Evolutionary conservation across 2,113 vertebrate genomes (phyloP), one percentile per base, ranked within the genome.

Genomic region (Candoia aspera): DNA sequence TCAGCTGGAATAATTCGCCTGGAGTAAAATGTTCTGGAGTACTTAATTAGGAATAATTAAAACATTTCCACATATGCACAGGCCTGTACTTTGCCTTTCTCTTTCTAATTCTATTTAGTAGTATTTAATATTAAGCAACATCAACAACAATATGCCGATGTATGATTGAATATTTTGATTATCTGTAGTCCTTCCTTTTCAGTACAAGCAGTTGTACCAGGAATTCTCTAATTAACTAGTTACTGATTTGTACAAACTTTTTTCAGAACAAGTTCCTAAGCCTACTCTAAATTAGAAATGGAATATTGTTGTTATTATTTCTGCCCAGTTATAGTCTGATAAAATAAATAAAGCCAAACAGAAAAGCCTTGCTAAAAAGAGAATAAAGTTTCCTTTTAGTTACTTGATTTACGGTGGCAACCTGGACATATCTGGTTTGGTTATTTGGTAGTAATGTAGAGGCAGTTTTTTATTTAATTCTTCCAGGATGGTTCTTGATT

Each of bases 91-190:
- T 42, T 42, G 73, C 33, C n/a, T 73, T 33, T 79, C 8, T 79
- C 17, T 19, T 60, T 17, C 13, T 92, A 49, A 62, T 92, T 88
- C 33, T 89, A 0, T 0, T 62, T 90, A 93, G 49, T 49, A 49
- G 4, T 37, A 26, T 90, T 88, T 8, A 89, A 92, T 68, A 58
- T 58, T 57, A 3, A 92, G 94, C 94, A 95, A 94, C 94, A n/a
- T 17, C 84, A 29, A 86, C 26, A 29, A 86, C 26, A 86, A 86
- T 54, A 86, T 26, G 24, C 84, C 49, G 55, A 86, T 53, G 26
- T 86, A 86, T 8, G 49, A 17, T n/a, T 86, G 49, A 86, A n/a
- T 26, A 15, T 86, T 86, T 55, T 86, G 84, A n/a, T 53, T 29
- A 53, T 54, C 49, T n/a, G 49, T 15, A 54, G 49, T 86, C 26